A percentile compares a stretch with the other conserved stretches of the same genome.
Evolutionary conservation across 2,113 vertebrate genomes (phyloP).

Genomic region (Sphyrna mokarran): DNA sequence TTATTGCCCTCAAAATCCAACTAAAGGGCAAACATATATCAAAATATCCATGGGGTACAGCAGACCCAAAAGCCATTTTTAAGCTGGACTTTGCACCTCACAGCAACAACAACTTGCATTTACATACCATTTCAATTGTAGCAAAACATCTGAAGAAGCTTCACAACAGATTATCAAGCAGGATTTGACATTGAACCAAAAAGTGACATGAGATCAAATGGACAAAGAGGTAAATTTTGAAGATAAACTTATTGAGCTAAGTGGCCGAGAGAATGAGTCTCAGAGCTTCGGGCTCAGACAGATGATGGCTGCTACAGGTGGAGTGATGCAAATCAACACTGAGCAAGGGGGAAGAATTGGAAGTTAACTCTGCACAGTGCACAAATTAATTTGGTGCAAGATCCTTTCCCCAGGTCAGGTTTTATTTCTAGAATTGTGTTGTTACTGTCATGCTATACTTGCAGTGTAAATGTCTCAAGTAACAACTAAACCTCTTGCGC

Average conservation of each 20-base stretch:
- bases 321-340: no score
- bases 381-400: background rate
- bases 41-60: background rate
- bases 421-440: background rate
- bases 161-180: no score
- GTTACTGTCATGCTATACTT: background rate
- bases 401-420: background rate
- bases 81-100: background rate
- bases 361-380: background rate
- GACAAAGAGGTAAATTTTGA: no score
- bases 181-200: no score
- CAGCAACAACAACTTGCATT: background rate
- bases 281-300: no score
- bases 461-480: background rate
- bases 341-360: no score
- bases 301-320: no score
- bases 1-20: background rate
- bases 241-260: no score
- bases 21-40: background rate
- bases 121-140: no score
- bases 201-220: no score
- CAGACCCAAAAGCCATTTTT: background rate
- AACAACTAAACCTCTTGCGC: background rate
- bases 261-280: no score
- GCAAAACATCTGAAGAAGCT: no score